A percentile compares a stretch with the other conserved stretches of the same genome.
Conservation (phyloP, 1,140 invertebrate genomes). For the Kradibia gibbosae region DNA sequence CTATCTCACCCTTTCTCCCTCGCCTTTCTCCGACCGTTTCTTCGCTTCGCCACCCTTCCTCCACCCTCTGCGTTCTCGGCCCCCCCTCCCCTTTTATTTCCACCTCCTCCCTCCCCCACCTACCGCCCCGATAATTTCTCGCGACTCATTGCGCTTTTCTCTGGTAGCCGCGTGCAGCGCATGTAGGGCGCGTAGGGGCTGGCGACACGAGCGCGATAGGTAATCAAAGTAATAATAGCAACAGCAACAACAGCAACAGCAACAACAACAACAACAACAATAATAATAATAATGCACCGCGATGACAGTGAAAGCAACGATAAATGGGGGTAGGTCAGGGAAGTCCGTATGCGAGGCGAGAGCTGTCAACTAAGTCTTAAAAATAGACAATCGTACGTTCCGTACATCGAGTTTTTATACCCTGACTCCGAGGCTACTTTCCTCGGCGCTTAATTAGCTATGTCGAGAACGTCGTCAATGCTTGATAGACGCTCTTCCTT, state of each 20-base stretch:
- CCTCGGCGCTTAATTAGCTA: slow-evolving; percentile 31
- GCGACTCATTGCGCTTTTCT: neutral
- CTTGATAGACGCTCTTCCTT: slow-evolving; percentile 1
- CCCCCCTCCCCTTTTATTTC: neutral
- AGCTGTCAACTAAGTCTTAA: neutral
- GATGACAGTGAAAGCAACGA: too few species aligned
- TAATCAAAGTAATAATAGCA: neutral
- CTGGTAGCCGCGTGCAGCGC: neutral
- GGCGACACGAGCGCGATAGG: neutral
- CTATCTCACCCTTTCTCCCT: neutral
- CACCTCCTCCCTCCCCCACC: too few species aligned
- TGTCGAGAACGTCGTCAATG: neutral
- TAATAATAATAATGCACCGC: neutral
- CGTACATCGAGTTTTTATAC: neutral
- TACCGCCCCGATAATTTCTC: neutral
- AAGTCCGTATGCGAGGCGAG: neutral
- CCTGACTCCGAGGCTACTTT: neutral
- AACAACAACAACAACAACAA: neutral
- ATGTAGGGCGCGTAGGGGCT: neutral
- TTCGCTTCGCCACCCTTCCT: neutral
- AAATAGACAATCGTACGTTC: neutral
- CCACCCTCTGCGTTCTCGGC: too few species aligned
- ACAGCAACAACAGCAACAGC: neutral
- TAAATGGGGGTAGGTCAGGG: too few species aligned
- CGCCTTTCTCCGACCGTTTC: neutral